phyloP scores from a whole-genome alignment of 2,888 invertebrate genomes.

The Iselma pallidipennis region DNA sequence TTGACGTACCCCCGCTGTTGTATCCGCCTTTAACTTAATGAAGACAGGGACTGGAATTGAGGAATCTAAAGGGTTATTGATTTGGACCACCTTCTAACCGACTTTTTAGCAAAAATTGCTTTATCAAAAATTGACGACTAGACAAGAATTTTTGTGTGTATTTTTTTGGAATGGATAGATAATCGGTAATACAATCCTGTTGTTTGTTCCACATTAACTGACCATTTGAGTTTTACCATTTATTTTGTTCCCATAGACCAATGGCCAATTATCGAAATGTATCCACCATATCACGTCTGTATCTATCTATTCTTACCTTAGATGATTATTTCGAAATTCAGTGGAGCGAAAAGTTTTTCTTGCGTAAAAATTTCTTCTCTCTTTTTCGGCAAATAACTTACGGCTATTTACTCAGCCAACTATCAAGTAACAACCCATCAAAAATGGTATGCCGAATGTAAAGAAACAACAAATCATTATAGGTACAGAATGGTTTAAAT shows the following conservation, averaged over 20 bases:
- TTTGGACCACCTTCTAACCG: not conserved
- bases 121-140: not conserved
- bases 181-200: not conserved
- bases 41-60: slow-evolving; percentile 33
- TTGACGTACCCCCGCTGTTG: slow-evolving; percentile 41
- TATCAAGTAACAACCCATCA: slow-evolving; percentile 5
- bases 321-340: slow-evolving; percentile 18
- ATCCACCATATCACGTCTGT: not conserved
- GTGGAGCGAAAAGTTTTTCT: slow-evolving; percentile 24
- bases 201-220: too few relatives aligned
- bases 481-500: not conserved
- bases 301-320: not conserved
- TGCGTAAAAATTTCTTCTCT: slow-evolving; percentile 23
- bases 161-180: too few relatives aligned
- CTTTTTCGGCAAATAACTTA: slow-evolving; percentile 26
- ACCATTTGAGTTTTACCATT: not conserved
- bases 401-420: slow-evolving; percentile 14
- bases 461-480: not conserved
- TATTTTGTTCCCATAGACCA: not conserved
- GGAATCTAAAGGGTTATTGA: slow-evolving; percentile 9
- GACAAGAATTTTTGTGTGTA: too few relatives aligned
- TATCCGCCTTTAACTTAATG: slow-evolving; percentile 36
- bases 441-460: not conserved
- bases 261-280: not conserved
- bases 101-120: not conserved